Conservation (phyloP, 2,888 invertebrate genomes). For the Acronicta leporina region DNA sequence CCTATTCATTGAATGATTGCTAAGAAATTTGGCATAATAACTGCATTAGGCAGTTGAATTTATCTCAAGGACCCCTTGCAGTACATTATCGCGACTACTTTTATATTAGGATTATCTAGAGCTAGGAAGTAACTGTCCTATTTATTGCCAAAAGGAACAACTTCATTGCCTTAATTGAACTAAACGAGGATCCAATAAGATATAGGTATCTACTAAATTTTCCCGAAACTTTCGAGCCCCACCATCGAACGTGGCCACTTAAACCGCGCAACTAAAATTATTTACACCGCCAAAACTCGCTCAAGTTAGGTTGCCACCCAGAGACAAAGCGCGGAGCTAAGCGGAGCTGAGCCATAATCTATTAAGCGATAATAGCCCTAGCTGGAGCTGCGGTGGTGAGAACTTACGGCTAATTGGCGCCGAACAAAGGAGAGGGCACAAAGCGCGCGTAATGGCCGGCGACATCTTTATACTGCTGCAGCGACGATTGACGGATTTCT, state of each 20-base stretch:
- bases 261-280: constrained; percentile 63
- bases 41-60: no score
- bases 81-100: no score
- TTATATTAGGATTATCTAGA: no score
- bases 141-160: no score
- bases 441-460: constrained; percentile 73
- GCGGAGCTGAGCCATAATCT: constrained; percentile 74
- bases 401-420: constrained; percentile 70
- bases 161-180: neutral
- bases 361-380: constrained; percentile 76
- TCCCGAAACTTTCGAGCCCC: constrained; percentile 14
- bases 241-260: constrained; percentile 16
- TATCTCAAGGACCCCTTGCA: no score
- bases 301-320: constrained; percentile 48
- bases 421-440: constrained; percentile 73
- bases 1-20: no score
- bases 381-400: constrained; percentile 47
- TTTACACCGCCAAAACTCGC: constrained; percentile 60
- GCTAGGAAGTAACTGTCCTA: no score
- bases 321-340: constrained; percentile 68
- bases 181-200: neutral
- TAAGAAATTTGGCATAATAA: no score
- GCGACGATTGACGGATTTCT: constrained; percentile 37
- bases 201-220: neutral
- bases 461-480: constrained; percentile 63